Evolutionary conservation across 2,113 vertebrate species (phyloP).

Genomic region (Rhodinocichla rosea): DNA sequence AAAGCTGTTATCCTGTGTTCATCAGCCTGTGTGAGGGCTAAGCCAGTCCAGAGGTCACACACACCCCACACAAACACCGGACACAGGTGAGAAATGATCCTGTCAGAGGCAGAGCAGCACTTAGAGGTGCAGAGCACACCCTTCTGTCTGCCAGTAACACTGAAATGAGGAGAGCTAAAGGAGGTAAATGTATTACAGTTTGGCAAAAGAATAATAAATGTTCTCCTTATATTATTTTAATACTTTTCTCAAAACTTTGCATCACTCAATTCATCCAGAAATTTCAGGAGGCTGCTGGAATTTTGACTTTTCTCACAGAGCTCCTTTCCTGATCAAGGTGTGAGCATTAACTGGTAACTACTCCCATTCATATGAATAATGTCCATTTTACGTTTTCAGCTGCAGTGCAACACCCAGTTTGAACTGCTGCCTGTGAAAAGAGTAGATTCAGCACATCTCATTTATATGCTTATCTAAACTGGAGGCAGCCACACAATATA

Average conservation of each 20-base stretch:
- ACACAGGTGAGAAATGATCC: background rate
- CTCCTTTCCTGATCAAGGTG: background rate
- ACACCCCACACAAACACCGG: background rate
- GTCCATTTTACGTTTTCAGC: background rate
- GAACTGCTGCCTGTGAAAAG: background rate
- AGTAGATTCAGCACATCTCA: constrained; percentile 18
- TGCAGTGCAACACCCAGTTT: background rate
- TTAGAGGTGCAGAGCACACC: background rate
- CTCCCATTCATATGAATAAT: background rate
- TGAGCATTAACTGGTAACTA: background rate
- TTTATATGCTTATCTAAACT: constrained; percentile 30
- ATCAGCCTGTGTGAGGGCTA: background rate
- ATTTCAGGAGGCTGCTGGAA: background rate
- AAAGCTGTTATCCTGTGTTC: background rate
- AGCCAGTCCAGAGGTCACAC: background rate
- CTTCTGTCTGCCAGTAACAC: background rate
- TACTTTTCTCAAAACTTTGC: background rate
- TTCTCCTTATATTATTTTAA: background rate
- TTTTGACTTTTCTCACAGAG: background rate
- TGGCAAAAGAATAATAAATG: background rate
- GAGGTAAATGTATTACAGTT: background rate
- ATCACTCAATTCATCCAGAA: background rate
- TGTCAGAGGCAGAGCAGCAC: background rate
- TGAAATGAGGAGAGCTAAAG: background rate
- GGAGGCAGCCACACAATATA: background rate